Percentiles rank a stretch among this genome's conserved stretches.
Conservation (phyloP, 2,888 invertebrate species). For the Chymomyza fuscimana region DNA sequence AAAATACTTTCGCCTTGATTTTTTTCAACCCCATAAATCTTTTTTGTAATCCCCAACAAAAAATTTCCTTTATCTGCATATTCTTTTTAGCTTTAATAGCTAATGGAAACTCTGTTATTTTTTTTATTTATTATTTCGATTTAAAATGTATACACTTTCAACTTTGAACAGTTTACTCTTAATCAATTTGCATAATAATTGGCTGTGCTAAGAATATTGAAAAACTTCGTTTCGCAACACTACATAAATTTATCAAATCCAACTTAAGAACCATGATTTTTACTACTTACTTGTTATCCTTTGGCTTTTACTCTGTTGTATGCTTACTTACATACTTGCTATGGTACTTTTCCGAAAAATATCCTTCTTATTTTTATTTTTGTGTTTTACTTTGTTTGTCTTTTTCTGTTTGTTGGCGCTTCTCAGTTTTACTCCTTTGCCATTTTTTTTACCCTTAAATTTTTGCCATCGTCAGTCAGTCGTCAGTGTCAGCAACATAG, state of each 20-base stretch:
- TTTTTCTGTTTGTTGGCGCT: constrained; percentile 5
- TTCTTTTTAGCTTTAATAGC: no score
- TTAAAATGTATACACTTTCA: no score
- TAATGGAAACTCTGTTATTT: no score
- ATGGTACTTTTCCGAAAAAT: not conserved
- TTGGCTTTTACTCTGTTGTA: not conserved
- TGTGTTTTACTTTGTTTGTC: not conserved
- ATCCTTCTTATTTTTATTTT: not conserved
- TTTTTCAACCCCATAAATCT: no score
- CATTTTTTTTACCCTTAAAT: not conserved
- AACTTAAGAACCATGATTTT: not conserved
- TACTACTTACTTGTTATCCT: not conserved
- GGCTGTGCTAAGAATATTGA: not conserved
- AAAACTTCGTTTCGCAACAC: not conserved
- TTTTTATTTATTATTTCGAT: no score
- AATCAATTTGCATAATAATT: no score
- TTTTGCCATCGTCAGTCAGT: constrained; percentile 53
- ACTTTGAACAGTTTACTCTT: not conserved
- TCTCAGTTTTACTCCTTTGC: constrained; percentile 35
- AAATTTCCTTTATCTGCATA: no score
- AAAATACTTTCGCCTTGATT: no score
- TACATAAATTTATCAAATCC: not conserved
- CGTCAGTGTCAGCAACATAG: constrained; percentile 48
- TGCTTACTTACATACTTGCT: not conserved
- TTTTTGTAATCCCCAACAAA: no score